Percentiles rank a stretch among this genome's conserved stretches.
Conservation (phyloP, 1,140 invertebrate genomes). For the Drosophila melanica region DNA sequence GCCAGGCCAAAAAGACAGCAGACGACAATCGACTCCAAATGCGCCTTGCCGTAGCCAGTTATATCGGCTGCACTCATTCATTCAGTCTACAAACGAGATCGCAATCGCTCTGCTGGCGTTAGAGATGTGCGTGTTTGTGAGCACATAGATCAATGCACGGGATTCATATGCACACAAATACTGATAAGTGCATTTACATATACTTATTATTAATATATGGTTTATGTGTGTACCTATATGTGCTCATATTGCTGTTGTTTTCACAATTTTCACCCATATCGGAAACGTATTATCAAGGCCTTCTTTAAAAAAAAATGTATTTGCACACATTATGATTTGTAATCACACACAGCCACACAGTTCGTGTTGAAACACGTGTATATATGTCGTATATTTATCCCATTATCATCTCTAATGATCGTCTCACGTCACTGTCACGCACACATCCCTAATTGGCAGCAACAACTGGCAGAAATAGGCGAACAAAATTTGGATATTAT, state of each 20-base stretch:
- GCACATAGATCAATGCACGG: neutral
- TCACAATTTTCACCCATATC: conserved; percentile 15
- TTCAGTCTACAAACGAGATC: conserved; percentile 29
- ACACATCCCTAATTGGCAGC: conserved; percentile 35
- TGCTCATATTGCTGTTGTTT: conserved; percentile 14
- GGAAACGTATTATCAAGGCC: conserved; percentile 20
- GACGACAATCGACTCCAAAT: conserved; percentile 14
- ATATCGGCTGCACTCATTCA: conserved; percentile 55
- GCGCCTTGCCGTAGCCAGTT: neutral
- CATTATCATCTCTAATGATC: conserved; percentile 13
- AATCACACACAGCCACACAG: neutral
- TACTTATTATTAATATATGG: neutral
- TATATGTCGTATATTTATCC: conserved; percentile 1
- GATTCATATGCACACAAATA: neutral
- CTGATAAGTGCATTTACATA: conserved; percentile 1
- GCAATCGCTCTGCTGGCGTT: conserved; percentile 29
- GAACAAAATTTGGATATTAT: conserved; percentile 4
- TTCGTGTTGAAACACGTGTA: conserved; percentile 19
- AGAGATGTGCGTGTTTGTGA: conserved; percentile 28
- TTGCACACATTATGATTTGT: neutral
- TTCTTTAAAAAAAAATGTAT: conserved; percentile 1
- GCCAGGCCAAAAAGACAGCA: conserved; percentile 21
- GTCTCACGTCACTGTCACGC: conserved; percentile 24
- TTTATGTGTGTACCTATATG: conserved; percentile 4
- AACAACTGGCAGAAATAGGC: conserved; percentile 19